Percentiles rank a stretch among this genome's conserved stretches.
These are phyloP conservation scores for Trachelus iudaicus DNA, from an alignment of 2,888 invertebrate species.

Conservation along the genomic window DNA sequence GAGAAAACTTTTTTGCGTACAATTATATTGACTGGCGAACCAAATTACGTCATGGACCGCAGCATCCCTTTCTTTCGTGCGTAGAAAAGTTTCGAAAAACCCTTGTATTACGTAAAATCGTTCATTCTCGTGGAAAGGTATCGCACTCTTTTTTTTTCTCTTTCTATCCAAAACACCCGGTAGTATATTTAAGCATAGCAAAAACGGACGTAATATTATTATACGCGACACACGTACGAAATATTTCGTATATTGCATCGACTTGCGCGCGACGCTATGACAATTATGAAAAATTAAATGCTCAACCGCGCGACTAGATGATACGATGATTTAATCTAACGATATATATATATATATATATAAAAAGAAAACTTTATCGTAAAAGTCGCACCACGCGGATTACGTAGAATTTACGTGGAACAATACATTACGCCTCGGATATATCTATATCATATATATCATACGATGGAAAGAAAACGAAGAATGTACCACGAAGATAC, in stretches of 20 bases:
- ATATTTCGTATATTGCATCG: neutral
- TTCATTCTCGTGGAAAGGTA: neutral
- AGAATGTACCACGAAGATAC: neutral
- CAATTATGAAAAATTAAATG: neutral
- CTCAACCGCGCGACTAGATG: neutral
- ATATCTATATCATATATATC: neutral
- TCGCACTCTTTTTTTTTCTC: neutral
- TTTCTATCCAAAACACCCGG: neutral
- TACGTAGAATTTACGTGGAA: neutral
- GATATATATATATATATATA: neutral
- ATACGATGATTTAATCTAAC: neutral
- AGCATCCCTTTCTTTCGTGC: neutral
- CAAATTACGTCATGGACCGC: neutral
- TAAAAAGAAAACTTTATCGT: neutral
- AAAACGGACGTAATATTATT: neutral
- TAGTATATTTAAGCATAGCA: neutral
- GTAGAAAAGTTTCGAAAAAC: neutral
- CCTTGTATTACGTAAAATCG: neutral
- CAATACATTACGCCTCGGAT: neutral
- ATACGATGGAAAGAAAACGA: neutral
- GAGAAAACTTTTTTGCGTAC: neutral
- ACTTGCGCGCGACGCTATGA: neutral
- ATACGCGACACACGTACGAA: neutral
- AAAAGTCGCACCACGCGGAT: neutral
- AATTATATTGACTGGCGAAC: neutral